Conservation (phyloP, 53 echinoderm and acorn worm species). For the Paracentrotus lividus region DNA sequence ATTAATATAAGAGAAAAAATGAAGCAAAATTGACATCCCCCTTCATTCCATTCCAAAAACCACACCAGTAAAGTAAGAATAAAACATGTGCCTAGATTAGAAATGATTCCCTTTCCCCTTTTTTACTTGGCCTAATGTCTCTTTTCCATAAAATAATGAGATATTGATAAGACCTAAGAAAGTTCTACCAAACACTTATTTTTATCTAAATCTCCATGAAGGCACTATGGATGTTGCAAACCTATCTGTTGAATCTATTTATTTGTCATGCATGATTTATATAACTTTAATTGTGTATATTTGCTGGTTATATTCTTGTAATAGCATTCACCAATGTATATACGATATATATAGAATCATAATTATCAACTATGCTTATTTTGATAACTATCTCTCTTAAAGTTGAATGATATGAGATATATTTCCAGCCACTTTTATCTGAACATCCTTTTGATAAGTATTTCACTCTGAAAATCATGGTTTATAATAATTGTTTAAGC, state of each 20-base stretch:
- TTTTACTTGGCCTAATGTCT: too few species aligned
- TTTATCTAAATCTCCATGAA: neutral
- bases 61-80: too few species aligned
- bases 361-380: neutral
- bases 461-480: neutral
- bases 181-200: neutral
- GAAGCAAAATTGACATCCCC: too few species aligned
- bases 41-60: too few species aligned
- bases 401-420: neutral
- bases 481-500: neutral
- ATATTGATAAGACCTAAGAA: neutral
- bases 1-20: too few species aligned
- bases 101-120: too few species aligned
- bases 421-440: neutral
- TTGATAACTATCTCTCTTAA: neutral
- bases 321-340: neutral
- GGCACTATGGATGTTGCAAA: neutral
- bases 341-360: neutral
- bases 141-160: neutral
- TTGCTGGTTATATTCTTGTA: neutral
- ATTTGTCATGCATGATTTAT: neutral
- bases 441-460: neutral
- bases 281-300: neutral
- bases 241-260: neutral
- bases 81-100: too few species aligned